Conservation (phyloP, 2,888 invertebrate genomes). For the Meganola albula region DNA sequence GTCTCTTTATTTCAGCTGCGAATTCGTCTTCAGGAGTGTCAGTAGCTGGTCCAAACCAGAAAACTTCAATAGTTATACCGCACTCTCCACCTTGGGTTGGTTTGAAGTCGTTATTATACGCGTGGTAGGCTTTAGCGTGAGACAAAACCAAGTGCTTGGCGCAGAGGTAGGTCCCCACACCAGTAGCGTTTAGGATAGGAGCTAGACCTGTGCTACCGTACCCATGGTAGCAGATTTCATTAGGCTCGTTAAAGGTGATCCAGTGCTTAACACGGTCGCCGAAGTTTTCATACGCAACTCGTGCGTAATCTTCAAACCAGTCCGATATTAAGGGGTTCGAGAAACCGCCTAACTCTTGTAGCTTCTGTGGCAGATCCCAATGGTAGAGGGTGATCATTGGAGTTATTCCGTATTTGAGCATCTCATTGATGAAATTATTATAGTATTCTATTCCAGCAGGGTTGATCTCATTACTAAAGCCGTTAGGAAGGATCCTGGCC, state of each 20-base stretch:
- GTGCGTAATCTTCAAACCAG: conserved; percentile 70
- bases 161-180: conserved; percentile 64
- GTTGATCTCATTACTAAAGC: conserved; percentile 68
- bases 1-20: conserved; percentile 48
- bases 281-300: conserved; percentile 53
- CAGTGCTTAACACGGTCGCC: conserved; percentile 58
- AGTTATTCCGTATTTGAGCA: conserved; percentile 76
- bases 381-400: conserved; percentile 77
- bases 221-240: conserved; percentile 49
- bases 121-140: conserved; percentile 65
- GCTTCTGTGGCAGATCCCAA: conserved; percentile 65
- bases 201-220: conserved; percentile 52
- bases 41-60: conserved; percentile 36
- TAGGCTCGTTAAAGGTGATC: conserved; percentile 64
- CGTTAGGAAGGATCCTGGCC: conserved; percentile 79
- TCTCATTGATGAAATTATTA: conserved; percentile 78
- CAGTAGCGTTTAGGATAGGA: conserved; percentile 49
- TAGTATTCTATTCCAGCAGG: conserved; percentile 80
- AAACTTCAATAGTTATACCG: conserved; percentile 35
- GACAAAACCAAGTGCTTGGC: conserved; percentile 66
- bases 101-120: conserved; percentile 50
- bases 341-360: conserved; percentile 33
- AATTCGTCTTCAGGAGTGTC: conserved; percentile 47
- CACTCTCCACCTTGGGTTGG: conserved; percentile 27
- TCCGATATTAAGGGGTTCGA: conserved; percentile 50